Conservation (phyloP, 35 echinoderm and acorn worm species). For the Apostichopus californicus region DNA sequence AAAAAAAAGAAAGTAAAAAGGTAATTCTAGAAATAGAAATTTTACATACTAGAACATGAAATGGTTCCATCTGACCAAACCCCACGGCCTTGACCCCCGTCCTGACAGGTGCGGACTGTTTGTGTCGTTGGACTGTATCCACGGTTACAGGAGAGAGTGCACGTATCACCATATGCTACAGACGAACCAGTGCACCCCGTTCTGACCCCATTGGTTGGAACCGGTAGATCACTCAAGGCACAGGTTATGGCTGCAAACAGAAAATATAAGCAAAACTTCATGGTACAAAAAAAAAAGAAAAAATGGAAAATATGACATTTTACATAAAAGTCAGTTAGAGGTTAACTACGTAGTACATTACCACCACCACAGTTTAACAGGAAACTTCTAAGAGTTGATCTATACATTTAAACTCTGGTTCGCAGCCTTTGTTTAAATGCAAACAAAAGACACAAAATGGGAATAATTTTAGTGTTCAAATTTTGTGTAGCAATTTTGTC, state of each 20-base stretch:
- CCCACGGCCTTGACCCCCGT: constrained; percentile 17
- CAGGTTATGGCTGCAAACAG: constrained; percentile 14
- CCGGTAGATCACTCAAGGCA: constrained; percentile 17
- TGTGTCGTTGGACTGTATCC: constrained; percentile 3
- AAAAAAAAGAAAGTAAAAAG: too few species aligned
- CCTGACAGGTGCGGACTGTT: constrained; percentile 13
- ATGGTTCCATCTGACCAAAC: constrained; percentile 23
- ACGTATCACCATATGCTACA: constrained; percentile 5
- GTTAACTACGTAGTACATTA: too few species aligned
- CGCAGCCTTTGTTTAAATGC: too few species aligned
- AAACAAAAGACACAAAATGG: too few species aligned
- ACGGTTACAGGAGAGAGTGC: constrained; percentile 26
- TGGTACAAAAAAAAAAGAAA: not conserved
- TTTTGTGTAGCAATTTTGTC: too few species aligned
- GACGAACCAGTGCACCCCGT: constrained; percentile 8
- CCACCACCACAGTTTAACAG: too few species aligned
- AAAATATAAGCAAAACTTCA: not conserved
- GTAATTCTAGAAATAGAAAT: too few species aligned
- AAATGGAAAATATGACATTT: too few species aligned
- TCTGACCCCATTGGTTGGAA: constrained; percentile 2
- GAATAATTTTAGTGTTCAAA: too few species aligned
- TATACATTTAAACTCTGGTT: not conserved
- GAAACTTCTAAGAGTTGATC: too few species aligned
- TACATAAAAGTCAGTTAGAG: too few species aligned
- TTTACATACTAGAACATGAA: constrained; percentile 29